Conservation (phyloP, 2,888 invertebrate genomes). For the Scaptomyza polygonia region DNA sequence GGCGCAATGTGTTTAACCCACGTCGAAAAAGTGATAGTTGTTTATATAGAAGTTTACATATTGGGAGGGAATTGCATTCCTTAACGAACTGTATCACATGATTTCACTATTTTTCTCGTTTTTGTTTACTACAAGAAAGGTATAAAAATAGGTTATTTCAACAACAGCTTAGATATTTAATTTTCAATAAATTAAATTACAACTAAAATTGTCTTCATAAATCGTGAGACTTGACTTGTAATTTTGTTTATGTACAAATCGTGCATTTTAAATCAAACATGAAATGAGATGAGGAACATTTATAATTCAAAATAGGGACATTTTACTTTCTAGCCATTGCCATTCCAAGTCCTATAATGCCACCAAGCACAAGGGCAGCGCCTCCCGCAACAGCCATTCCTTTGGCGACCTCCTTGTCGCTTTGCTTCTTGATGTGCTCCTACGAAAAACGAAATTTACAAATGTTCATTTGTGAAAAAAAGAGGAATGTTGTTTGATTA, state of each 20-base stretch:
- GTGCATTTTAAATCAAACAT: slow-evolving; percentile 12
- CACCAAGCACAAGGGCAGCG: slow-evolving; percentile 93
- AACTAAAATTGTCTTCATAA: slow-evolving; percentile 37
- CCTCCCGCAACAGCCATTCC: slow-evolving; percentile 96
- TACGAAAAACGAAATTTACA: slow-evolving; percentile 79
- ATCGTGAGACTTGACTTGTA: slow-evolving; percentile 21
- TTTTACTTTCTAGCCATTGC: slow-evolving; percentile 88
- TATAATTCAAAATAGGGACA: slow-evolving; percentile 11
- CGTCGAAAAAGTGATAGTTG: slow-evolving; percentile 30
- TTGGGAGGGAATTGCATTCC: slow-evolving; percentile 48
- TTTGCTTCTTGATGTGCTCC: slow-evolving; percentile 93
- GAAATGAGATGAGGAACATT: slow-evolving; percentile 23
- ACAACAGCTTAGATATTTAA: slow-evolving; percentile 44
- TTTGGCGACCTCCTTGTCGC: slow-evolving; percentile 95
- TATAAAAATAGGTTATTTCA: slow-evolving; percentile 41
- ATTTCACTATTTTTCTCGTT: slow-evolving; percentile 75
- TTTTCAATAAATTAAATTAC: slow-evolving; percentile 43
- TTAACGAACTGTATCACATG: slow-evolving; percentile 29
- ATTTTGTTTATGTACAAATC: slow-evolving; percentile 6
- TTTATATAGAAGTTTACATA: slow-evolving; percentile 27
- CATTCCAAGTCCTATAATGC: slow-evolving; percentile 92
- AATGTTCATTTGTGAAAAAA: not conserved
- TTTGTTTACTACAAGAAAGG: slow-evolving; percentile 79
- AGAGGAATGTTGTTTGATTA: not conserved
- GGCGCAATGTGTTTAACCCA: slow-evolving; percentile 29